These are phyloP conservation scores for Ecdyonurus torrentis DNA, from an alignment of 2,888 invertebrate species.

Conservation along the genomic window DNA sequence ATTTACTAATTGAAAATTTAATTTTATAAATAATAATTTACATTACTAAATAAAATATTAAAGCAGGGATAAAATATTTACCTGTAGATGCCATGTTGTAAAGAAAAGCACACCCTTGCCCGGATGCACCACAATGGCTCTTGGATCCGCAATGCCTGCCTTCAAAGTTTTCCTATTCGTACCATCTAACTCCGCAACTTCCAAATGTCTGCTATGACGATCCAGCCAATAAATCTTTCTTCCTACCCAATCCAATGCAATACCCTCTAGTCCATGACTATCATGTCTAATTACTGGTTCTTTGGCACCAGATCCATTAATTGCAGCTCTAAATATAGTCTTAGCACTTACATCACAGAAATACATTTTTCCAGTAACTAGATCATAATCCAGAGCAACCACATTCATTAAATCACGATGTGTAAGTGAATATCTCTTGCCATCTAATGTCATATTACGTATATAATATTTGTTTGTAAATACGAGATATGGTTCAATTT, in stretches of 20 bases:
- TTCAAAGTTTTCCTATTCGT: slow-evolving; percentile 77
- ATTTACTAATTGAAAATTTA: not conserved
- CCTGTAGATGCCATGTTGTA: slow-evolving; percentile 90
- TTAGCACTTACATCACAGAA: slow-evolving; percentile 94
- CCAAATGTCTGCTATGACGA: slow-evolving; percentile 82
- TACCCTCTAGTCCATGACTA: slow-evolving; percentile 92
- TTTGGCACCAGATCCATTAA: slow-evolving; percentile 35
- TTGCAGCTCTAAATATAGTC: slow-evolving; percentile 49
- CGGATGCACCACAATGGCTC: slow-evolving; percentile 90
- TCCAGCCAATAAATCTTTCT: slow-evolving; percentile 96
- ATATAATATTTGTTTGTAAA: slow-evolving; percentile 97
- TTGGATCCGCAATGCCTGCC: slow-evolving; percentile 78
- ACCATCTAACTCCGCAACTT: slow-evolving; percentile 88
- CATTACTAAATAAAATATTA: not conserved
- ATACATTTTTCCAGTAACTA: slow-evolving; percentile 68
- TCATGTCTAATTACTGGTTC: slow-evolving; percentile 83
- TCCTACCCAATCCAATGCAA: slow-evolving; percentile 93
- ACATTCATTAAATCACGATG: slow-evolving; percentile 94
- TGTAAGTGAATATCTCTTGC: slow-evolving; percentile 63
- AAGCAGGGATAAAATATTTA: too few species aligned
- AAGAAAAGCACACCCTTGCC: slow-evolving; percentile 86
- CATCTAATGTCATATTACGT: slow-evolving; percentile 86
- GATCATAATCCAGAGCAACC: slow-evolving; percentile 90
- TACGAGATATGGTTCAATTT: slow-evolving; percentile 64
- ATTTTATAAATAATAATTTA: not conserved